A percentile compares a stretch with the other conserved stretches of the same genome.
Evolutionary conservation across 2,888 invertebrate species (phyloP).

Genomic region (Drosophila subquinaria): DNA sequence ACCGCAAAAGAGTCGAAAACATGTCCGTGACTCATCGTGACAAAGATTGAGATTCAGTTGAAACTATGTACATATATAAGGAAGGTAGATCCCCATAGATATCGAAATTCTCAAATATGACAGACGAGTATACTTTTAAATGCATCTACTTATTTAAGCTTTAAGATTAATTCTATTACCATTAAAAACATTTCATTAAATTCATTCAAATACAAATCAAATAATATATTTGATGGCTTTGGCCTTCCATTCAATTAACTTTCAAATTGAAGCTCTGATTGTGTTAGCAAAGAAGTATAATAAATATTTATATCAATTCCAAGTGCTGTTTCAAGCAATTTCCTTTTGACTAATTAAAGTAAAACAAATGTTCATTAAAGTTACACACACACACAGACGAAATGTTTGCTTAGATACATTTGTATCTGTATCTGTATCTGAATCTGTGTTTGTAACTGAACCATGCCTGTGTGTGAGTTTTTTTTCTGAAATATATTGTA

Average conservation of each 20-base stretch:
- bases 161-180: too few relatives aligned
- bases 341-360: slow-evolving; percentile 27
- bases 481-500: slow-evolving; percentile 8
- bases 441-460: too few relatives aligned
- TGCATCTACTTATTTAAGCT: neutral
- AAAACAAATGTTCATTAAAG: slow-evolving; percentile 25
- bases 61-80: neutral
- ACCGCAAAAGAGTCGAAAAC: slow-evolving; percentile 44
- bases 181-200: neutral
- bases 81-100: neutral
- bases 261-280: neutral
- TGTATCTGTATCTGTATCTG: slow-evolving; percentile 1
- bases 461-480: neutral
- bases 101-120: neutral
- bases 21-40: slow-evolving; percentile 46
- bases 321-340: slow-evolving; percentile 3
- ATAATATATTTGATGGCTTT: neutral
- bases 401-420: slow-evolving; percentile 19
- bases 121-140: neutral
- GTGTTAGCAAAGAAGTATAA: slow-evolving; percentile 1
- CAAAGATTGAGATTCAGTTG: slow-evolving; percentile 3
- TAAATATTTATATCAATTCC: slow-evolving; percentile 9
- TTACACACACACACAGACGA: neutral
- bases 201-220: neutral
- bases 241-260: neutral